Evolutionary conservation across 2,888 invertebrate species (phyloP).

Genomic region (Trilocha varians): DNA sequence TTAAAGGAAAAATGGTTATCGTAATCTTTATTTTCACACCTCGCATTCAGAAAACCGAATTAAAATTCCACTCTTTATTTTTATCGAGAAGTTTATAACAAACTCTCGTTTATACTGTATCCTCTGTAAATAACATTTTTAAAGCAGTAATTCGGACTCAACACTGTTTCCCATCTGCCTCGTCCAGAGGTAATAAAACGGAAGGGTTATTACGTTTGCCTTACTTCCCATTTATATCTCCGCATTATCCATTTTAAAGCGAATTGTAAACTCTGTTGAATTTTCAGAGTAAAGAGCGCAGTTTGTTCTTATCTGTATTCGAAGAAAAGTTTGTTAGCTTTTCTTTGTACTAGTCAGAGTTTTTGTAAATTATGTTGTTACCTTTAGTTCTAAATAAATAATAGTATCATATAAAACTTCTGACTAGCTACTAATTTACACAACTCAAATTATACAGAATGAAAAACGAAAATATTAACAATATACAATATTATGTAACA

Average conservation of each 20-base stretch:
- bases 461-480: no score
- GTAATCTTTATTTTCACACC: no score
- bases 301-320: not conserved
- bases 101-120: not conserved
- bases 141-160: slow-evolving; percentile 1
- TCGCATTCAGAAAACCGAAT: not conserved
- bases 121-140: slow-evolving; percentile 1
- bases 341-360: no score
- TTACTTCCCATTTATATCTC: not conserved
- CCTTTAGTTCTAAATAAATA: no score
- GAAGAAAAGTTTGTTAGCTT: no score
- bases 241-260: not conserved
- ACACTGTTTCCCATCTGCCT: not conserved
- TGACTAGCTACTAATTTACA: no score
- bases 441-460: no score
- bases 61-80: not conserved
- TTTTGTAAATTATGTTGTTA: no score
- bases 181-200: not conserved
- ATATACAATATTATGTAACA: no score
- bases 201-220: not conserved
- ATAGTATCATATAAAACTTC: no score
- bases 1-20: no score
- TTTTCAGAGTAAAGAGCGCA: not conserved
- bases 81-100: not conserved
- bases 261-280: not conserved